Conservation (phyloP, 2,888 invertebrate species). For the Tachina lurida region DNA sequence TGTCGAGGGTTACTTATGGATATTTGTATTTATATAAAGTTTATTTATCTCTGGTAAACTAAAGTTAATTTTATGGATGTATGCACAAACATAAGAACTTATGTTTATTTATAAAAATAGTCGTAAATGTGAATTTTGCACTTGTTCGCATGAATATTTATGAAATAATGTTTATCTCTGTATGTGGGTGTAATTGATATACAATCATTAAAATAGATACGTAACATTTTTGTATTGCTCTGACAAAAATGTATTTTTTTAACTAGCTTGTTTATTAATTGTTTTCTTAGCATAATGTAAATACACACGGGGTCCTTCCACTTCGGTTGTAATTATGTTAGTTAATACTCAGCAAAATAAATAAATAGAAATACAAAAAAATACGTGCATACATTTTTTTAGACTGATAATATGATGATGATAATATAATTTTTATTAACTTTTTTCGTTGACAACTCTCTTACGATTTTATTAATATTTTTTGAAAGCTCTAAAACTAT, state of each 20-base stretch:
- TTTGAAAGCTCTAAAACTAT: no score
- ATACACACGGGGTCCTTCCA: constrained; percentile 13
- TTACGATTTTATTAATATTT: no score
- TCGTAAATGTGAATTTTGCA: background rate
- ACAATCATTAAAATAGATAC: background rate
- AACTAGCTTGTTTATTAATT: background rate
- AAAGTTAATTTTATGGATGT: background rate
- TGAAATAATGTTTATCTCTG: background rate
- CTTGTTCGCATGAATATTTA: background rate
- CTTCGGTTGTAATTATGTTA: background rate
- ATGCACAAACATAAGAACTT: background rate
- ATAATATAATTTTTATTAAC: no score
- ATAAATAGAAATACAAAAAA: background rate
- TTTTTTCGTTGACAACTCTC: no score
- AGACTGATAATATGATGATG: no score
- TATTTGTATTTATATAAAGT: background rate
- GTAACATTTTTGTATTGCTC: background rate
- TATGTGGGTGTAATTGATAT: background rate
- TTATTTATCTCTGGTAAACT: background rate
- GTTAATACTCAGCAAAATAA: background rate
- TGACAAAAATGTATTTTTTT: background rate
- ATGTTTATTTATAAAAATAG: background rate
- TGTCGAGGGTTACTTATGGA: background rate
- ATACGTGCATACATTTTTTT: no score
- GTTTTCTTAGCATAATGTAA: constrained; percentile 3